phyloP scores from a whole-genome alignment of 2,797 vertebrate species.

The Gobio occitaniae region DNA sequence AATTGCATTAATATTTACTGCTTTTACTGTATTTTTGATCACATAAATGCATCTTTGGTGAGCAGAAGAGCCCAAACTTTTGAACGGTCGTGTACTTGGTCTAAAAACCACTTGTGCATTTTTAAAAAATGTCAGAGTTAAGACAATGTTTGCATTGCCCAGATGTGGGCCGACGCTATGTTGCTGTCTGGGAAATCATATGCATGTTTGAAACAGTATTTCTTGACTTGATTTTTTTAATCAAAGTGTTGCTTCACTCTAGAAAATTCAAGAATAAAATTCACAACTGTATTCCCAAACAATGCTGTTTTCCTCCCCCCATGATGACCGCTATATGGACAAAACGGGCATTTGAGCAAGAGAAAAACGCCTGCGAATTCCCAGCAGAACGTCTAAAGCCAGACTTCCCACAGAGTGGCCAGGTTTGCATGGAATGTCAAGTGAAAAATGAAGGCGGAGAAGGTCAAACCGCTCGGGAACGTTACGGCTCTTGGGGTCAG shows the following conservation, averaged over 20 bases:
- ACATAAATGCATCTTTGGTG: not conserved
- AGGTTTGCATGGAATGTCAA: slow-evolving; percentile 81
- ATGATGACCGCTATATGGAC: slow-evolving; percentile 72
- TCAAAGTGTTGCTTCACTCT: slow-evolving; percentile 67
- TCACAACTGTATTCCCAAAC: slow-evolving; percentile 73
- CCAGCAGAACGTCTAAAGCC: slow-evolving; percentile 69
- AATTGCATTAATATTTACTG: not conserved
- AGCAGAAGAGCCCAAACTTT: not conserved
- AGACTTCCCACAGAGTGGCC: slow-evolving; percentile 81
- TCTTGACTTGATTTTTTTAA: not conserved
- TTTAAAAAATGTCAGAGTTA: not conserved
- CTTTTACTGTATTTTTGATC: not conserved
- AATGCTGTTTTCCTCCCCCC: slow-evolving; percentile 69
- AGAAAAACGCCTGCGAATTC: slow-evolving; percentile 74
- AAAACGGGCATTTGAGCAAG: slow-evolving; percentile 67
- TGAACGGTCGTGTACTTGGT: slow-evolving; percentile 63
- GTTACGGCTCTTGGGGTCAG: slow-evolving; percentile 61
- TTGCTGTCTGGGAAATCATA: not conserved
- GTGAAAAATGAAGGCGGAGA: slow-evolving; percentile 75
- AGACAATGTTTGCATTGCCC: not conserved
- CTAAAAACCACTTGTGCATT: slow-evolving; percentile 3
- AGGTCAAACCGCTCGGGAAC: slow-evolving; percentile 77
- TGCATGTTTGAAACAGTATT: not conserved
- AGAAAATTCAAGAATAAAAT: slow-evolving; percentile 74
- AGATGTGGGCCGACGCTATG: no score